These are phyloP conservation scores for Tetragonula carbonaria DNA, from an alignment of 2,888 invertebrate genomes.

Conservation along the genomic window DNA sequence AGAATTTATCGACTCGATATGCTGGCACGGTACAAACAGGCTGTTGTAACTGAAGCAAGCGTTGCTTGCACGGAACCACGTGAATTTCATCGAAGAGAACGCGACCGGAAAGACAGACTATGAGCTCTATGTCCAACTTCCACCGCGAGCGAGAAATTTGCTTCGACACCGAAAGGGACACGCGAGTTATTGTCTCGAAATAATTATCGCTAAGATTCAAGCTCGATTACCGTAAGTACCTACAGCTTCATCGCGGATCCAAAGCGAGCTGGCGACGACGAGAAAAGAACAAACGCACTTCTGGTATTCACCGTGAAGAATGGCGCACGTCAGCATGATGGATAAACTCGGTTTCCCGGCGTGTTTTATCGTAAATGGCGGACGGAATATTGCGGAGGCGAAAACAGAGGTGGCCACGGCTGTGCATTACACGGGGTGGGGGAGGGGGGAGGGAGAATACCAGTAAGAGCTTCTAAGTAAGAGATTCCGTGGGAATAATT, in stretches of 20 bases:
- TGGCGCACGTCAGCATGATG: conserved; percentile 75
- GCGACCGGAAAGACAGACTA: not conserved
- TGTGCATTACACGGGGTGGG: conserved; percentile 44
- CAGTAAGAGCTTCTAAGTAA: conserved; percentile 48
- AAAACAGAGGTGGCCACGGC: conserved; percentile 66
- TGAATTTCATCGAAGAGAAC: not conserved
- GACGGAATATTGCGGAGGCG: conserved; percentile 62
- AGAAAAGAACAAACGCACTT: conserved; percentile 73
- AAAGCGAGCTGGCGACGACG: conserved; percentile 43
- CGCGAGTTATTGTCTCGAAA: conserved; percentile 20
- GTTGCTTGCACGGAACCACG: not conserved
- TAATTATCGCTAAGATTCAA: conserved; percentile 64
- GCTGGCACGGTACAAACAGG: conserved; percentile 42
- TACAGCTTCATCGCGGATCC: conserved; percentile 67
- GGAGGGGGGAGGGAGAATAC: not conserved
- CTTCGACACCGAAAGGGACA: not conserved
- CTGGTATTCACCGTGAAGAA: conserved; percentile 77
- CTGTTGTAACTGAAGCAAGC: conserved; percentile 1
- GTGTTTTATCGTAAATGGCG: conserved; percentile 70
- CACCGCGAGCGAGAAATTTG: not conserved
- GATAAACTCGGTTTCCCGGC: conserved; percentile 75
- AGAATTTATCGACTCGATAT: conserved; percentile 44
- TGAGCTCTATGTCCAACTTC: not conserved
- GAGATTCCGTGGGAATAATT: conserved; percentile 68
- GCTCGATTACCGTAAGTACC: conserved; percentile 45